These are phyloP conservation scores for Cryptotermes secundus DNA, from an alignment of 1,140 invertebrate genomes.

Conservation along the genomic window DNA sequence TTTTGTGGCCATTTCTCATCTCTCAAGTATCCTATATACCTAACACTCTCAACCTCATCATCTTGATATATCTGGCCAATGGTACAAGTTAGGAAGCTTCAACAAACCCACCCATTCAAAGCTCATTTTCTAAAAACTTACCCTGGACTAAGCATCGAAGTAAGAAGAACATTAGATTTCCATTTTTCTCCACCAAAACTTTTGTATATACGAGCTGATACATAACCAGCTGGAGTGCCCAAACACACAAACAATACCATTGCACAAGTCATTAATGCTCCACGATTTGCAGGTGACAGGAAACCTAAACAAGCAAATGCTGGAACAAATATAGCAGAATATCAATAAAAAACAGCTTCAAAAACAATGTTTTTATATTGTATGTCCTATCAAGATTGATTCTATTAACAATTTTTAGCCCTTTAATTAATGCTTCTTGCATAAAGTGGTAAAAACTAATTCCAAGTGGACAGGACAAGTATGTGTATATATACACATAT, in stretches of 20 bases:
- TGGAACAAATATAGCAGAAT: constrained; percentile 39
- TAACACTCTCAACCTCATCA: too few relatives aligned
- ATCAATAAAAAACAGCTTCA: neutral
- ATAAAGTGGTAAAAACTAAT: too few relatives aligned
- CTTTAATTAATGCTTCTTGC: too few relatives aligned
- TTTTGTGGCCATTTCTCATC: too few relatives aligned
- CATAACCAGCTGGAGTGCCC: constrained; percentile 93
- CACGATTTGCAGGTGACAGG: constrained; percentile 96
- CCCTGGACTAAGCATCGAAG: constrained; percentile 94
- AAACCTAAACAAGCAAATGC: constrained; percentile 98
- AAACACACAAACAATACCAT: constrained; percentile 93
- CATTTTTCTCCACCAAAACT: constrained; percentile 97
- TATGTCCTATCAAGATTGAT: neutral
- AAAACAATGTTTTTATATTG: neutral
- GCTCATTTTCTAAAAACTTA: constrained; percentile 50
- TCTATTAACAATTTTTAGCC: too few relatives aligned
- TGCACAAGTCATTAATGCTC: constrained; percentile 96
- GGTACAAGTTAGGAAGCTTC: too few relatives aligned
- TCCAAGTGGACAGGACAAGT: too few relatives aligned
- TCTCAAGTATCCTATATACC: too few relatives aligned
- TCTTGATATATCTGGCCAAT: too few relatives aligned
- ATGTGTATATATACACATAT: too few relatives aligned
- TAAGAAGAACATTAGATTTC: constrained; percentile 97
- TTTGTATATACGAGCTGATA: constrained; percentile 95
- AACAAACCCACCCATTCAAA: neutral